Conservation (phyloP, 2,797 vertebrate species). For the Sardinella longiceps region DNA sequence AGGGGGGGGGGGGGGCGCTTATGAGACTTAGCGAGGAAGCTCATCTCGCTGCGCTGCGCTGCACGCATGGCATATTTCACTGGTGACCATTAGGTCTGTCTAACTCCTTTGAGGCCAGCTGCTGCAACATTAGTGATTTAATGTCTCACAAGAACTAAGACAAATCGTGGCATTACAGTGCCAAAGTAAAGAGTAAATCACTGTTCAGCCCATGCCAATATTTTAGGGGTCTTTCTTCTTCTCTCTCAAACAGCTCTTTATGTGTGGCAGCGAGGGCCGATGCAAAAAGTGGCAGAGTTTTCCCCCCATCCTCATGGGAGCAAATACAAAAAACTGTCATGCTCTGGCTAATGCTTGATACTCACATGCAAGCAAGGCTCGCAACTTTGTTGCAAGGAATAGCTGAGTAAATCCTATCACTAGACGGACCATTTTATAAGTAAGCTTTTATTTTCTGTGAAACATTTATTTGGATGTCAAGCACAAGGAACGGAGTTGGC, state of each 20-base stretch:
- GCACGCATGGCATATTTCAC: constrained; percentile 18
- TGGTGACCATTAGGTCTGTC: constrained; percentile 60
- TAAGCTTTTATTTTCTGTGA: constrained; percentile 14
- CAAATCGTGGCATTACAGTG: constrained; percentile 53
- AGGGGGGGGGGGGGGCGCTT: too few relatives aligned
- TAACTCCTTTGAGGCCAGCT: constrained; percentile 56
- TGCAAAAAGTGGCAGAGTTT: not conserved
- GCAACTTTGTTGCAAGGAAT: not conserved
- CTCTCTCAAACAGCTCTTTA: constrained; percentile 6
- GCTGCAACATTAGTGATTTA: constrained; percentile 60
- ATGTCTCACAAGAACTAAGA: constrained; percentile 54
- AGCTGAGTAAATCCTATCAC: constrained; percentile 13
- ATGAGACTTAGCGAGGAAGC: not conserved
- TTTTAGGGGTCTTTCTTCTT: not conserved
- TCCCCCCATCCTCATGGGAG: not conserved
- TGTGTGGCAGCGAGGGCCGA: not conserved
- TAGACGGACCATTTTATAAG: constrained; percentile 5
- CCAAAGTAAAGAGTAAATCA: constrained; percentile 27
- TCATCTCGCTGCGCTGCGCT: not conserved
- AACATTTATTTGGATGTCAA: constrained; percentile 25
- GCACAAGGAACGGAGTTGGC: constrained; percentile 3
- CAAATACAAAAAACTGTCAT: constrained; percentile 1
- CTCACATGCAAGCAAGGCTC: not conserved
- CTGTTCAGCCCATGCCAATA: not conserved
- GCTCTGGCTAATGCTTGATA: not conserved